phyloP scores from a whole-genome alignment of 2,113 vertebrate species.

The Amphiprion ocellaris region DNA sequence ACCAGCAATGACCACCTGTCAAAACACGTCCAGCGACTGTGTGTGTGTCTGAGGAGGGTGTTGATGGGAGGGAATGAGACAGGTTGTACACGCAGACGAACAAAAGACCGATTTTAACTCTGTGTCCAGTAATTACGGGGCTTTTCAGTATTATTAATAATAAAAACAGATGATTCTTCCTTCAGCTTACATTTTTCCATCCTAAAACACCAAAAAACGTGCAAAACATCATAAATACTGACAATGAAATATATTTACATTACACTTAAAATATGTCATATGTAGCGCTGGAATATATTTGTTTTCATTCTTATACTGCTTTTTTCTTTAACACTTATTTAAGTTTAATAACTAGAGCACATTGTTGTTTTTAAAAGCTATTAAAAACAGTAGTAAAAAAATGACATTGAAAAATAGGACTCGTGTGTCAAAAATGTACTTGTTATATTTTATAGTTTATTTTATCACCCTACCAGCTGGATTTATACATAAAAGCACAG shows the following conservation, averaged over 20 bases:
- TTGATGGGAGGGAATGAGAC: conserved; percentile 40
- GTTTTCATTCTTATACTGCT: too few species aligned
- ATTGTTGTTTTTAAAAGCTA: background rate
- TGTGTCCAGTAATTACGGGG: background rate
- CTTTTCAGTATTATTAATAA: background rate
- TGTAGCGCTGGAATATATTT: too few species aligned
- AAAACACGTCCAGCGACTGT: conserved; percentile 55
- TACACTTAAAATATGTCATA: too few species aligned
- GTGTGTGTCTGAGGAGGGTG: conserved; percentile 36
- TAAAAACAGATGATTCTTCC: background rate
- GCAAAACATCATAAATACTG: background rate
- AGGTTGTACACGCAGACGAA: conserved; percentile 38
- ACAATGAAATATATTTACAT: background rate
- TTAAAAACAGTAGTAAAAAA: too few species aligned
- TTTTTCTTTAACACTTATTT: too few species aligned
- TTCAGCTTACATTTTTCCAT: background rate
- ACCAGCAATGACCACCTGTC: conserved; percentile 65
- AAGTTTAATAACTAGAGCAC: too few species aligned
- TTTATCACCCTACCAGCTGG: background rate
- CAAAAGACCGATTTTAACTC: conserved; percentile 6
- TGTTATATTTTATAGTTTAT: too few species aligned
- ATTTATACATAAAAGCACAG: background rate
- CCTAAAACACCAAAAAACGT: background rate
- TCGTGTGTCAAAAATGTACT: too few species aligned
- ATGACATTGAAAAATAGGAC: too few species aligned